These are phyloP conservation scores for Calliscelio sp. DNA, from an alignment of 2,888 invertebrate species.

Conservation along the genomic window DNA sequence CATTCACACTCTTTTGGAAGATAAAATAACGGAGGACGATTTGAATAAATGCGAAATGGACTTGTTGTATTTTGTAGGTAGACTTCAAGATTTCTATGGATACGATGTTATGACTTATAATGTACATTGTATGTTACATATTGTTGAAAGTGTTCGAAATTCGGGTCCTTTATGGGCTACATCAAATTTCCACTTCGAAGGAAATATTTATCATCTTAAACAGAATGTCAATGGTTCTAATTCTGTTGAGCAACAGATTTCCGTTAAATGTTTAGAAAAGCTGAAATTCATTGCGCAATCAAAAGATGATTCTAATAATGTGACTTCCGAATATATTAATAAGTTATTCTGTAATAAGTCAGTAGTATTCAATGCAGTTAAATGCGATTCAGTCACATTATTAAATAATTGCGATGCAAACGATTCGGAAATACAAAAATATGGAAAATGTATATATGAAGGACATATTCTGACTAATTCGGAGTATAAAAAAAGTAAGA, in stretches of 20 bases:
- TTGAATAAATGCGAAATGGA: conserved; percentile 26
- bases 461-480: not conserved
- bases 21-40: conserved; percentile 16
- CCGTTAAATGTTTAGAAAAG: conserved; percentile 30
- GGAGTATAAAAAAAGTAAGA: not conserved
- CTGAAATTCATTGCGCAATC: not conserved
- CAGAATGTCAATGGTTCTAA: conserved; percentile 39
- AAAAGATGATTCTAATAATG: not conserved
- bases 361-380: no score
- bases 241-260: conserved; percentile 46
- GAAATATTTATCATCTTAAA: conserved; percentile 29
- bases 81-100: conserved; percentile 24
- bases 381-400: no score
- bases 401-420: no score
- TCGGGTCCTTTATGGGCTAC: conserved; percentile 30
- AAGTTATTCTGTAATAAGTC: conserved; percentile 31
- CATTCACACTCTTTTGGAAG: conserved; percentile 23
- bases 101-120: conserved; percentile 22
- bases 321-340: not conserved
- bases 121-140: conserved; percentile 34
- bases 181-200: conserved; percentile 53
- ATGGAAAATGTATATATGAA: not conserved
- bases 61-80: conserved; percentile 37
- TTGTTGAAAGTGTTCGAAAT: conserved; percentile 30
- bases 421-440: no score